phyloP scores from a whole-genome alignment of 1,140 invertebrate species.

The Cydia fagiglandana region DNA sequence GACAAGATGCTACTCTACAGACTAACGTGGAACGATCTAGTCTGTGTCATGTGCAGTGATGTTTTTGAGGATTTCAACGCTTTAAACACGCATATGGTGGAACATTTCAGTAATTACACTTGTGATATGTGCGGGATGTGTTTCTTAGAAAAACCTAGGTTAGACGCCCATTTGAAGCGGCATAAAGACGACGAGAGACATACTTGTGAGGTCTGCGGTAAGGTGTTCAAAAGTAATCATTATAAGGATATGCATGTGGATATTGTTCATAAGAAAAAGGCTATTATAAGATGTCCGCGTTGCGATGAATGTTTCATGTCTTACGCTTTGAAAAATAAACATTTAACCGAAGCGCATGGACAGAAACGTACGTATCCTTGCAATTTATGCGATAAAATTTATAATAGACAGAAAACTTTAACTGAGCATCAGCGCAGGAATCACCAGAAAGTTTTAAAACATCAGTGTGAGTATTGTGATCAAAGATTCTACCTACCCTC shows the following conservation, averaged over 20 bases:
- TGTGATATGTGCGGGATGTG: slow-evolving; percentile 72
- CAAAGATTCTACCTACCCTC: slow-evolving; percentile 68
- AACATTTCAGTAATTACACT: slow-evolving; percentile 71
- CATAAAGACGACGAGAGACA: slow-evolving; percentile 67
- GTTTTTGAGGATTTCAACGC: slow-evolving; percentile 73
- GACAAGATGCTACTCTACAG: slow-evolving; percentile 65
- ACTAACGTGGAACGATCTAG: slow-evolving; percentile 69
- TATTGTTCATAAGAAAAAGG: slow-evolving; percentile 72
- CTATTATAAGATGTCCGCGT: slow-evolving; percentile 66
- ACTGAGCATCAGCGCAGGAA: slow-evolving; percentile 69
- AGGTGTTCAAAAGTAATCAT: slow-evolving; percentile 72
- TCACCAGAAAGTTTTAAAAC: slow-evolving; percentile 69
- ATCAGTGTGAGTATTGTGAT: slow-evolving; percentile 73
- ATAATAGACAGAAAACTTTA: slow-evolving; percentile 70
- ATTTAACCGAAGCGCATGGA: slow-evolving; percentile 69
- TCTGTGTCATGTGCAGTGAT: slow-evolving; percentile 70
- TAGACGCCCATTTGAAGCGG: slow-evolving; percentile 66
- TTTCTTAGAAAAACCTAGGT: slow-evolving; percentile 64
- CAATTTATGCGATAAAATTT: slow-evolving; percentile 73
- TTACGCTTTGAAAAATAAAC: slow-evolving; percentile 69
- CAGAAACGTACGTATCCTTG: slow-evolving; percentile 70
- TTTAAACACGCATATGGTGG: slow-evolving; percentile 69
- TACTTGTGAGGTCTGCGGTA: slow-evolving; percentile 71
- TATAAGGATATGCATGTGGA: slow-evolving; percentile 74
- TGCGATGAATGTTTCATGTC: slow-evolving; percentile 74